Base-by-base conservation (phyloP, 2,888 invertebrate genomes). In the Phoenoteleia sp. region DNA sequence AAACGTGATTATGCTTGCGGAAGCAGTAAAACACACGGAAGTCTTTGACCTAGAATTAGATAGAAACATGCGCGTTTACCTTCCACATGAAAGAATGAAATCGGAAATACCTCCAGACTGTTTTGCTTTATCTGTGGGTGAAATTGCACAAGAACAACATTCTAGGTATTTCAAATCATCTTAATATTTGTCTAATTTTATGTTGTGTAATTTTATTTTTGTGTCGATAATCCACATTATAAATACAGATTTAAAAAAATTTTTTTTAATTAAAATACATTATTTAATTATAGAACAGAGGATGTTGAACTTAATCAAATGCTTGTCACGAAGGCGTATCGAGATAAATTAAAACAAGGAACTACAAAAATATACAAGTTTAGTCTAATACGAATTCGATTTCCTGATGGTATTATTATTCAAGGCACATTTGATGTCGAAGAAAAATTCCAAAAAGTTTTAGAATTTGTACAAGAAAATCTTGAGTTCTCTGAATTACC, bases 311-410 rank as follows among this genome's bases (percentile, higher is more conserved):
- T 95, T 90, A 96, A 96, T 91, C 96, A 97, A 92, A 96, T 98
- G 94, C 94, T 99, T 6, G 95, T 98, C 89, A 99, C 99, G 0
- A 98, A 98, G 93, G 98, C 98, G 2, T 99, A 99, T 98, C 94
- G 99, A 21, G 98, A 99, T 91, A 97, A 97, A 86, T 98, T 99
- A 84, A 98, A 98, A 91, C 94, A 96, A 81, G 94, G 97, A 64
- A 97, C 97, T 90, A 95, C 97, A 92, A 95, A 97, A 71, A 97
- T 97, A 93, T 98, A 98, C 93, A 96, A 96, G 91, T 99, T 97
- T 93, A 96, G 97, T 1, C 94, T 99, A 60, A 96, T 99, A 76
- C 94, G 99, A 87, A 95, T 99, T 39, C 95, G 98, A 67, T 98
- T 99, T 92, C 99, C 99, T 0, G 98, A 98, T 94, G 97, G 97